Conservation (phyloP, 1,140 invertebrate species). For the Drosophila burlai region DNA sequence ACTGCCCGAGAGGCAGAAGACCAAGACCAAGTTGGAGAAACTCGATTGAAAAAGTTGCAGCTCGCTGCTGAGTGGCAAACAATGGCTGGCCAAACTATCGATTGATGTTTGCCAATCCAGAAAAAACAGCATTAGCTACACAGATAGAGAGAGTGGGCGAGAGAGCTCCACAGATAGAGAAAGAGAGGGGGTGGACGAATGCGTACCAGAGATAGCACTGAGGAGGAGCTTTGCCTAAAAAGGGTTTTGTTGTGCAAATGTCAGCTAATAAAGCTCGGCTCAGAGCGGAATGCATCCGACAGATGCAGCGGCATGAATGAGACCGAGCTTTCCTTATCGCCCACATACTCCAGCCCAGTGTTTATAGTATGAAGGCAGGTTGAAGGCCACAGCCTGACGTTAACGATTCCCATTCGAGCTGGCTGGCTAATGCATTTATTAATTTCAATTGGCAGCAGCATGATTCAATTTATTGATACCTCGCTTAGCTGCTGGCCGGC, state of each 20-base stretch:
- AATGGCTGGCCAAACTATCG: slow-evolving; percentile 46
- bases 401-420: slow-evolving; percentile 8
- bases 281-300: slow-evolving; percentile 17
- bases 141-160: not conserved
- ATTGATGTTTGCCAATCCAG: slow-evolving; percentile 47
- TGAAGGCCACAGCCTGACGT: slow-evolving; percentile 15
- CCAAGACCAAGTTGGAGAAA: slow-evolving; percentile 44
- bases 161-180: not conserved
- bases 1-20: not conserved
- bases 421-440: slow-evolving; percentile 27
- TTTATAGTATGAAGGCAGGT: slow-evolving; percentile 14
- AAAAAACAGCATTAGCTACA: slow-evolving; percentile 4
- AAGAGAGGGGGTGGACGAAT: not conserved
- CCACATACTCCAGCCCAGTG: not conserved
- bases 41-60: slow-evolving; percentile 53
- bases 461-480: slow-evolving; percentile 74
- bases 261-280: slow-evolving; percentile 40
- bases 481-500: slow-evolving; percentile 7
- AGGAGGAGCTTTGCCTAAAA: slow-evolving; percentile 34
- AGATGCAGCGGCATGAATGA: slow-evolving; percentile 37
- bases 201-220: slow-evolving; percentile 12
- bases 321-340: slow-evolving; percentile 29
- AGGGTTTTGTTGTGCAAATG: slow-evolving; percentile 24
- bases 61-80: slow-evolving; percentile 17
- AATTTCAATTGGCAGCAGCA: slow-evolving; percentile 40